Evolutionary conservation across 1,140 invertebrate species (phyloP).

Genomic region (Conus betulinus): DNA sequence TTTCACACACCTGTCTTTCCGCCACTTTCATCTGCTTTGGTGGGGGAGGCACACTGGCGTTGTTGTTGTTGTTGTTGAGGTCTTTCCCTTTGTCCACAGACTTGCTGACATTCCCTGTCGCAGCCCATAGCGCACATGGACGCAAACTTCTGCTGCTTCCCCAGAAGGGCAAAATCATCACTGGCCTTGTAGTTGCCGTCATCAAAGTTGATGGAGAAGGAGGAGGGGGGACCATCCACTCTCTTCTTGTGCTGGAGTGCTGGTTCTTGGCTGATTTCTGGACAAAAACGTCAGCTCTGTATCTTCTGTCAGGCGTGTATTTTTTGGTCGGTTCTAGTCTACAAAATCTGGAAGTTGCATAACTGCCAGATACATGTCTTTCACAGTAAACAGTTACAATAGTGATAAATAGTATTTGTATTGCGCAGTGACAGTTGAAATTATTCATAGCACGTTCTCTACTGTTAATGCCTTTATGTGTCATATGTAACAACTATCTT

Average conservation of each 20-base stretch:
- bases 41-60: slow-evolving; percentile 54
- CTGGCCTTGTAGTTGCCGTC: neutral
- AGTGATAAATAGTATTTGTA: too few species aligned
- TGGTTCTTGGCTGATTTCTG: slow-evolving; percentile 57
- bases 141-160: slow-evolving; percentile 70
- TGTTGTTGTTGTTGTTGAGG: slow-evolving; percentile 20
- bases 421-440: too few species aligned
- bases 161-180: slow-evolving; percentile 39
- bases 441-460: too few species aligned
- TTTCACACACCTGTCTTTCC: slow-evolving; percentile 49
- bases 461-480: too few species aligned
- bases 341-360: too few species aligned
- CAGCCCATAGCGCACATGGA: slow-evolving; percentile 62
- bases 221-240: slow-evolving; percentile 54
- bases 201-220: slow-evolving; percentile 53
- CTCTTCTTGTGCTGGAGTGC: slow-evolving; percentile 70
- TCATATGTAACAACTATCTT: too few species aligned
- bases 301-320: neutral
- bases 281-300: neutral
- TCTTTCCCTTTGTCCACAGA: neutral
- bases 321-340: neutral
- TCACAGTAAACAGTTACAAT: too few species aligned
- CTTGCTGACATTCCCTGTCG: slow-evolving; percentile 1
- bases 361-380: too few species aligned
- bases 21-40: slow-evolving; percentile 62